Conservation (phyloP, 92 coral and sea anemone species). For the Epizoanthus rinbou region DNA sequence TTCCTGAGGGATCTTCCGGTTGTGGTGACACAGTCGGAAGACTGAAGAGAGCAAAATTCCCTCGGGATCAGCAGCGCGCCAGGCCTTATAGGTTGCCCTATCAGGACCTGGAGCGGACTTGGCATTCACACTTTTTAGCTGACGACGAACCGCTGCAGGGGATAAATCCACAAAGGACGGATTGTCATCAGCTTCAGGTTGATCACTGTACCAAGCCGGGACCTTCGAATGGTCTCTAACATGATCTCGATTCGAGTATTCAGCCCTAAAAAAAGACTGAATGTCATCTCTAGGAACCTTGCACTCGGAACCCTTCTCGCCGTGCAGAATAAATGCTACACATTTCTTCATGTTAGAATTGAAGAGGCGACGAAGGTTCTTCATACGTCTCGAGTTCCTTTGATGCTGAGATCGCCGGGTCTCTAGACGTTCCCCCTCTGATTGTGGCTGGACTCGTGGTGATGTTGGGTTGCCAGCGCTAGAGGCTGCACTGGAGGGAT, state of each 20-base stretch:
- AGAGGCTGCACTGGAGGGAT: neutral
- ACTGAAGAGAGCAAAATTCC: too few relatives aligned
- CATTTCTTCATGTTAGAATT: neutral
- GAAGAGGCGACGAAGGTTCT: neutral
- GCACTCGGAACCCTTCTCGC: neutral
- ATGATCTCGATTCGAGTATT: conserved; percentile 8
- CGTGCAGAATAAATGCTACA: neutral
- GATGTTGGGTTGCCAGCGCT: neutral
- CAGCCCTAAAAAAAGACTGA: neutral
- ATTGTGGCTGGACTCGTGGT: neutral
- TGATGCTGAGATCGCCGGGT: neutral
- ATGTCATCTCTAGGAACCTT: neutral
- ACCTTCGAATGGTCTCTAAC: neutral
- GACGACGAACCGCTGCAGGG: too few relatives aligned
- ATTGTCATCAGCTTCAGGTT: too few relatives aligned
- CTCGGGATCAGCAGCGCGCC: too few relatives aligned
- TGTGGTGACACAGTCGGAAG: too few relatives aligned
- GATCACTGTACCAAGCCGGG: neutral
- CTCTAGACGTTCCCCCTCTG: neutral
- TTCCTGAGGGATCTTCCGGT: too few relatives aligned
- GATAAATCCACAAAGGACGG: too few relatives aligned
- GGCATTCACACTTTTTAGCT: too few relatives aligned
- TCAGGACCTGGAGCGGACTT: too few relatives aligned
- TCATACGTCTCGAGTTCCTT: neutral
- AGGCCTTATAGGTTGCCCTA: too few relatives aligned